Conservation (phyloP, 1,140 invertebrate genomes). For the Pseudoatta argentina region DNA sequence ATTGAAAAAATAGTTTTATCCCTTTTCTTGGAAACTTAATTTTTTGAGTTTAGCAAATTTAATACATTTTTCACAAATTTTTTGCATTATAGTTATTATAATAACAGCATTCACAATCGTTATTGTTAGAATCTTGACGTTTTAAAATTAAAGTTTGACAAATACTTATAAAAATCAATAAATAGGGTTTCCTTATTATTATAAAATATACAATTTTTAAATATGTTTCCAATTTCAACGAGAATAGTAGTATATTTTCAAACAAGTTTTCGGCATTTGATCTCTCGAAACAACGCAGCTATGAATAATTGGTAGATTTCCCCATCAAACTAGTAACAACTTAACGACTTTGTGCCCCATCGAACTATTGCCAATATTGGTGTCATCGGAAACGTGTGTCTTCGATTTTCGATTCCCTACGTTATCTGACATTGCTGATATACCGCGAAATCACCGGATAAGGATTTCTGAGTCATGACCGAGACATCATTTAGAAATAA, state of each 20-base stretch:
- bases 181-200: background rate
- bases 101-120: no score
- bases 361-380: background rate
- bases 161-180: background rate
- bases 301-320: slow-evolving; percentile 12
- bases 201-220: background rate
- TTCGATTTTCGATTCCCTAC: background rate
- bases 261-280: background rate
- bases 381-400: background rate
- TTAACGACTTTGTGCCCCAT: slow-evolving; percentile 16
- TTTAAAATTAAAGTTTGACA: slow-evolving; percentile 13
- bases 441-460: slow-evolving; percentile 59
- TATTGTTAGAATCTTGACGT: background rate
- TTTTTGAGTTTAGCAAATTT: no score
- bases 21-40: no score
- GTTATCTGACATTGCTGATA: background rate
- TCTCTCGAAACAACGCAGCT: background rate
- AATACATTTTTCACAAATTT: no score
- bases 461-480: slow-evolving; percentile 75
- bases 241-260: background rate
- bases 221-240: background rate
- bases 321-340: slow-evolving; percentile 13
- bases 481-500: slow-evolving; percentile 77
- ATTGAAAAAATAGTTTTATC: no score
- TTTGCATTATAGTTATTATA: no score